Conservation (phyloP, 2,797 vertebrate genomes). For the Lacerta viridis region DNA sequence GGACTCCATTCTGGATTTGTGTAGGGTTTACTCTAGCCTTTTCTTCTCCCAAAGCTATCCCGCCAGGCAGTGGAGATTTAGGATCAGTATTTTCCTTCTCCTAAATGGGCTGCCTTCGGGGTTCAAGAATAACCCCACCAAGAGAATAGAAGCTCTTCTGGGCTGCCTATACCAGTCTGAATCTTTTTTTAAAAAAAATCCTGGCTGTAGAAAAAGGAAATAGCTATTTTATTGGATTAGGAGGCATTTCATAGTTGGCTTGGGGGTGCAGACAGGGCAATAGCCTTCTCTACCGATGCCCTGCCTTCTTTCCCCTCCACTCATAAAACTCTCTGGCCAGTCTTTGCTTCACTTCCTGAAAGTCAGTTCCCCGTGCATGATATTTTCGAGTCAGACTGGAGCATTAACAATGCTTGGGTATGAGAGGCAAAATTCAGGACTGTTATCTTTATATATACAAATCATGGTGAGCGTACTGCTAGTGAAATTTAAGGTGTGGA, state of each 20-base stretch:
- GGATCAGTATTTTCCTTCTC: too few relatives aligned
- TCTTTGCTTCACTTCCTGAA: neutral
- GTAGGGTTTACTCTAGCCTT: too few relatives aligned
- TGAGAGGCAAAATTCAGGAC: neutral
- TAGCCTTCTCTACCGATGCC: neutral
- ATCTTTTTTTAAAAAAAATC: neutral
- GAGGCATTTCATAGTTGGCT: neutral
- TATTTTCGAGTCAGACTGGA: neutral
- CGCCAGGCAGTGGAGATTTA: too few relatives aligned
- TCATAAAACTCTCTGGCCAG: neutral
- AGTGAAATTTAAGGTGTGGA: neutral
- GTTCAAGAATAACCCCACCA: neutral
- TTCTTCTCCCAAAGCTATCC: too few relatives aligned
- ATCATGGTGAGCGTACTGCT: neutral
- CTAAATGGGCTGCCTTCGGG: too few relatives aligned
- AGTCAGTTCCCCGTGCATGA: neutral
- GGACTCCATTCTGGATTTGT: too few relatives aligned
- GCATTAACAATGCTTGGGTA: neutral
- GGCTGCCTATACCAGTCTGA: neutral
- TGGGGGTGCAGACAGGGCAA: neutral
- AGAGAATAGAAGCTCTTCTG: neutral
- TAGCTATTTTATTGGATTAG: neutral
- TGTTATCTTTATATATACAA: neutral
- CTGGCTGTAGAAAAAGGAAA: neutral
- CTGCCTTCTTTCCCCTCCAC: too few relatives aligned